phyloP scores from a whole-genome alignment of 2,113 vertebrate genomes.

The Gadus chalcogrammus region DNA sequence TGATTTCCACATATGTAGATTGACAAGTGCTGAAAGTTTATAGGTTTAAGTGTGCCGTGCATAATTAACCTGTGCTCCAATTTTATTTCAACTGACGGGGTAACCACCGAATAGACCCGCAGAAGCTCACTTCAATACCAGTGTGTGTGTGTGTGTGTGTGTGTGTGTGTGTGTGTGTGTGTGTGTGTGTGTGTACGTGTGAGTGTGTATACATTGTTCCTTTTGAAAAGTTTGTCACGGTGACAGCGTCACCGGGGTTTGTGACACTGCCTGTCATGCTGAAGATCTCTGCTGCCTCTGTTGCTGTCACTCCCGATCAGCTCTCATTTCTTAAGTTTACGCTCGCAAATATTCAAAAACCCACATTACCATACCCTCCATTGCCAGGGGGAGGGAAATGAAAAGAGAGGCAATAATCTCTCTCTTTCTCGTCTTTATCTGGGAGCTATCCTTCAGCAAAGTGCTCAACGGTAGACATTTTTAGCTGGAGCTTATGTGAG shows the following conservation, averaged over 20 bases:
- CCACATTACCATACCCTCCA: constrained; percentile 72
- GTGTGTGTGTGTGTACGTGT: too few species aligned
- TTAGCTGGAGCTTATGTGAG: constrained; percentile 67
- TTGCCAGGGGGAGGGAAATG: constrained; percentile 68
- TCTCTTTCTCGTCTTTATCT: constrained; percentile 67
- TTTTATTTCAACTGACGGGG: constrained; percentile 63
- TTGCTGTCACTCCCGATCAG: constrained; percentile 78
- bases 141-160: constrained; percentile 38
- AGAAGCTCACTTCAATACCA: constrained; percentile 65
- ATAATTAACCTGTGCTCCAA: constrained; percentile 68
- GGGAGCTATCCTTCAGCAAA: constrained; percentile 75
- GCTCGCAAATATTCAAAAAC: constrained; percentile 73
- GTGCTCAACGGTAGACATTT: constrained; percentile 67
- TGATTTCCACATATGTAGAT: constrained; percentile 25
- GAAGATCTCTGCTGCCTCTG: constrained; percentile 74
- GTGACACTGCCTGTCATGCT: constrained; percentile 76
- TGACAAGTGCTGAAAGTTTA: constrained; percentile 69
- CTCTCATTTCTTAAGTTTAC: constrained; percentile 76
- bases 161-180: constrained; percentile 40
- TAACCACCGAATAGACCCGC: constrained; percentile 60
- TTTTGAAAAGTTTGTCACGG: constrained; percentile 78
- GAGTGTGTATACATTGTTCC: constrained; percentile 56
- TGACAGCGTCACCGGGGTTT: constrained; percentile 75
- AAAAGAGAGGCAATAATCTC: constrained; percentile 75
- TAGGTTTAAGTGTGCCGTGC: constrained; percentile 53